Evolutionary conservation across 2,888 invertebrate species (phyloP).

Genomic region (Alviniconcha strummeri): DNA sequence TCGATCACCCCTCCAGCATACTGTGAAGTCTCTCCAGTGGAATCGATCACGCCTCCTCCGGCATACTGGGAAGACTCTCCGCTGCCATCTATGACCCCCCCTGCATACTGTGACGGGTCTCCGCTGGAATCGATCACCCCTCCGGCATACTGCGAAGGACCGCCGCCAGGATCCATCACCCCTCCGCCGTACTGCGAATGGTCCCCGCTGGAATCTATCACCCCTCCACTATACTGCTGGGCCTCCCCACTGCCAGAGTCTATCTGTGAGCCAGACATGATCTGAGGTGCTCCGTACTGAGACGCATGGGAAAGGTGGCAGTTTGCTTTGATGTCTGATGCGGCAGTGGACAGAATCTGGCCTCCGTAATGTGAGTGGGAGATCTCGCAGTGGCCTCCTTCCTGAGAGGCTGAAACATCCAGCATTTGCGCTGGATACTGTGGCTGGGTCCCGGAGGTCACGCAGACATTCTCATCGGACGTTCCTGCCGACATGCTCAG

Average conservation of each 20-base stretch:
- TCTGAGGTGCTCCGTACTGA: conserved; percentile 17
- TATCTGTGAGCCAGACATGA: conserved; percentile 17
- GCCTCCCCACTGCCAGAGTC: not conserved
- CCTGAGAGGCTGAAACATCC: conserved; percentile 6
- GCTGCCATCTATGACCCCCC: not conserved
- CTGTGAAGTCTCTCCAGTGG: conserved; percentile 22
- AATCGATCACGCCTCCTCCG: conserved; percentile 5
- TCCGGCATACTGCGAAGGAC: not conserved
- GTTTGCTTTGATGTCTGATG: conserved; percentile 16
- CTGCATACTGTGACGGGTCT: conserved; percentile 21
- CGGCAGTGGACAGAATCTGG: conserved; percentile 9
- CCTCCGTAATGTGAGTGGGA: conserved; percentile 15
- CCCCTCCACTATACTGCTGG: conserved; percentile 25
- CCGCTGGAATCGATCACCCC: conserved; percentile 7
- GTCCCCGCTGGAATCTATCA: conserved; percentile 15
- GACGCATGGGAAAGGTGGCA: conserved; percentile 21
- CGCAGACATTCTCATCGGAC: not conserved
- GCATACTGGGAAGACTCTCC: conserved; percentile 26
- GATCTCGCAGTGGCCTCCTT: not conserved
- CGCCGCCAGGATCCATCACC: conserved; percentile 8
- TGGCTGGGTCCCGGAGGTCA: not conserved
- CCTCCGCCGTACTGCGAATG: conserved; percentile 14
- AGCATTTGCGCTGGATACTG: conserved; percentile 15
- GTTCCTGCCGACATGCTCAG: conserved; percentile 3
- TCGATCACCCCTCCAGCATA: conserved; percentile 28